Evolutionary conservation across 2,113 vertebrate species (phyloP), one percentile per base, ranked within the genome.

Genomic region (Salvelinus alpinus): DNA sequence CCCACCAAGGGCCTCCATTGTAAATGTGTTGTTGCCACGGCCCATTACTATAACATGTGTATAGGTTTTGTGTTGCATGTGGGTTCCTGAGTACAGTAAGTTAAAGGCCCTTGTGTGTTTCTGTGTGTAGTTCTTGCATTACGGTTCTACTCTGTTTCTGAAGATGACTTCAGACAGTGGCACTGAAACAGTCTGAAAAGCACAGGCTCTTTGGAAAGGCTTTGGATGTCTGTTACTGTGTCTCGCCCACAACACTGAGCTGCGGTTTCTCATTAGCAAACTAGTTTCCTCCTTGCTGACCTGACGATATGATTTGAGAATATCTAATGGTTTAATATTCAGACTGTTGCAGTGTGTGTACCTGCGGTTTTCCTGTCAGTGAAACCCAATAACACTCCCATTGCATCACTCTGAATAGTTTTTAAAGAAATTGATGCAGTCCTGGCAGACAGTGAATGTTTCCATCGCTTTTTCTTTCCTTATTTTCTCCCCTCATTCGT

Each of bases 321-420:
- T n/a, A n/a, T n/a, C n/a, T n/a, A n/a, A n/a, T n/a, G n/a, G n/a
- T n/a, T n/a, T n/a, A n/a, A n/a, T n/a, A n/a, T n/a, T n/a, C n/a
- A n/a, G n/a, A n/a, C n/a, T n/a, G n/a, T n/a, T n/a, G n/a, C n/a
- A n/a, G n/a, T 75, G 59, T 71, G 78, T 80, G 72, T 72, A 80
- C 76, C 79, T 84, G 88, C 76, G 86, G 86, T 86, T 89, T 87
- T 86, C 85, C 87, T 87, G 82, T 84, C 79, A 75, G 77, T 81
- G 84, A 87, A 87, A 86, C 84, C 71, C 77, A 84, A 78, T 84
- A 89, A 84, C 79, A 77, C 78, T 85, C 80, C 82, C 82, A 87
- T 89, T 89, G 84, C 86, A 89, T 87, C 88, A 86, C 80, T 80
- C 76, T 80, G 84, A 86, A 85, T 84, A 86, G 84, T 86, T 87